phyloP scores from a whole-genome alignment of 2,113 vertebrate species.

The Peromyscus leucopus region DNA sequence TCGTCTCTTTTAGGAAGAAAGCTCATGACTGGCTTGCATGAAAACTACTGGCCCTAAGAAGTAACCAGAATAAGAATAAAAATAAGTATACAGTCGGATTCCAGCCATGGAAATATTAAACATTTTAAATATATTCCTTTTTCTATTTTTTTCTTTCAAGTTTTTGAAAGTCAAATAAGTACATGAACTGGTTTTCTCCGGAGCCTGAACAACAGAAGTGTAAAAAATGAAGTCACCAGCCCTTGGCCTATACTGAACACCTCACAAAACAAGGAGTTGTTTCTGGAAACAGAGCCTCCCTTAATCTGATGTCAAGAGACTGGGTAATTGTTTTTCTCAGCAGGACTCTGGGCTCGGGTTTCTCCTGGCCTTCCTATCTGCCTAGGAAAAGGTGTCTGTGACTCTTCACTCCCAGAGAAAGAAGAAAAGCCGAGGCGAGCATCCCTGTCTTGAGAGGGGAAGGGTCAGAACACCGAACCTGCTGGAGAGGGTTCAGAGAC shows the following conservation, averaged over 20 bases:
- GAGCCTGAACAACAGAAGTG: conserved; percentile 2
- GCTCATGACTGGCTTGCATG: not conserved
- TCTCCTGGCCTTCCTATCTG: conserved; percentile 18
- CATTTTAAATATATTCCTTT: not conserved
- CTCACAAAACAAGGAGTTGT: conserved; percentile 63
- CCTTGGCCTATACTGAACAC: not conserved
- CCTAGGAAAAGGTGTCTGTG: conserved; percentile 65
- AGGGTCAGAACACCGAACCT: not conserved
- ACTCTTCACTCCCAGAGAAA: conserved; percentile 50
- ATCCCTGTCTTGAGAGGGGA: not conserved
- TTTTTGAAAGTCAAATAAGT: not conserved
- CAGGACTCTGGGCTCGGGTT: conserved; percentile 47
- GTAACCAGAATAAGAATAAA: not conserved
- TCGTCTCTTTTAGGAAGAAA: conserved; percentile 16
- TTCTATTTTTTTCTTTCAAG: conserved; percentile 17
- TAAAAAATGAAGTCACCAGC: not conserved
- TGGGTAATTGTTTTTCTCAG: not conserved
- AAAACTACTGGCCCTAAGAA: not conserved
- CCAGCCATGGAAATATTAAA: conserved; percentile 22
- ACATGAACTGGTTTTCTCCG: not conserved
- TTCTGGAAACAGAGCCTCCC: conserved; percentile 51
- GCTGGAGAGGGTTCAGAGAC: conserved; percentile 4
- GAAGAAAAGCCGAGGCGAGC: conserved; percentile 55
- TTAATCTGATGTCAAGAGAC: conserved; percentile 60
- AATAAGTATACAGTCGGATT: not conserved